phyloP scores from a whole-genome alignment of 1,140 invertebrate species.

The Spodoptera litura region DNA sequence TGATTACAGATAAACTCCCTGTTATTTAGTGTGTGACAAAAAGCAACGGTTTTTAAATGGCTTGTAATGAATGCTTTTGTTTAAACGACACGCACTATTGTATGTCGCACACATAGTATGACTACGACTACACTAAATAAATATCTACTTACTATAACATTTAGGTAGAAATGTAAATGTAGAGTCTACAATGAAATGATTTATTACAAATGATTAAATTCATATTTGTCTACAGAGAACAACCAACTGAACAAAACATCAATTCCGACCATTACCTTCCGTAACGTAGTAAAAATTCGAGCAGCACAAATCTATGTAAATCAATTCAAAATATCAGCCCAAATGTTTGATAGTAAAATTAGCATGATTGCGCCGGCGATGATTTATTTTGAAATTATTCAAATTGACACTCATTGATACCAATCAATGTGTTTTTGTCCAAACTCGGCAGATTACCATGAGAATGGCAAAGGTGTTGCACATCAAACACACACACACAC shows the following conservation, averaged over 20 bases:
- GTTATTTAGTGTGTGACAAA: conserved; percentile 38
- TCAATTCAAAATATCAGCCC: conserved; percentile 44
- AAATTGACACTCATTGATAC: conserved; percentile 60
- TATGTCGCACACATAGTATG: not conserved
- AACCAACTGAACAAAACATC: conserved; percentile 14
- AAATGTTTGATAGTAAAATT: conserved; percentile 46
- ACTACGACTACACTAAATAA: not conserved
- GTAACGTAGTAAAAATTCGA: conserved; percentile 36
- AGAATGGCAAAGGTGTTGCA: conserved; percentile 57
- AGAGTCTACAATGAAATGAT: not conserved
- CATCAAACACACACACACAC: not conserved
- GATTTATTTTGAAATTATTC: conserved; percentile 50
- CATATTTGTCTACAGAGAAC: conserved; percentile 14
- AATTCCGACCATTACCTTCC: conserved; percentile 39
- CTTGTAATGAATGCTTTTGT: conserved; percentile 8
- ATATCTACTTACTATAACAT: no score
- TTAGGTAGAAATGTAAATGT: not conserved
- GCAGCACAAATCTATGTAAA: conserved; percentile 36
- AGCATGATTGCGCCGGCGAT: conserved; percentile 32
- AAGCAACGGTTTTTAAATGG: conserved; percentile 27
- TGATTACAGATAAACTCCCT: conserved; percentile 37
- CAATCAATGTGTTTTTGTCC: conserved; percentile 66
- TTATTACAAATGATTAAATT: conserved; percentile 2
- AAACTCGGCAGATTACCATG: conserved; percentile 64
- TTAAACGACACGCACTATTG: not conserved